Base-by-base conservation (phyloP, 2,797 vertebrate genomes). In the Salmo trutta region DNA sequence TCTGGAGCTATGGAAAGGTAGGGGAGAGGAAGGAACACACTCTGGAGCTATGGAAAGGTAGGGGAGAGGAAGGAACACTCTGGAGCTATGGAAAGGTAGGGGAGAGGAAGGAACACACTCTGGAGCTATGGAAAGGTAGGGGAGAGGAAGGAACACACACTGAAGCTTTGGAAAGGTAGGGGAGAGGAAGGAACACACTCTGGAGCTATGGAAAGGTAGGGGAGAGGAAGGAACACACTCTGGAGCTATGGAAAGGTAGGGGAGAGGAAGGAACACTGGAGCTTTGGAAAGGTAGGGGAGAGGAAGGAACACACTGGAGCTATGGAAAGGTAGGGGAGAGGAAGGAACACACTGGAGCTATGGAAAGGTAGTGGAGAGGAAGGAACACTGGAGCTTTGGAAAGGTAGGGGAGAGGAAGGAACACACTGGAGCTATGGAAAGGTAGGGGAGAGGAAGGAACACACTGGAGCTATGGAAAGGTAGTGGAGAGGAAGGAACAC, bases 401-500 rank as follows among this genome's bases (percentile, higher is more conserved):
- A 93, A 93, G 91, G 94, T 94, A n/a, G n/a, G n/a, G n/a, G n/a
- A n/a, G n/a, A 82, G 17, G 14, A 36, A 21, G 1, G 7, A 4
- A 53, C 62, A 21, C 98, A 99, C 84, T 99, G 97, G 96, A 94
- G 86, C 83, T 95, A 90, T 82, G 67, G 72, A 74, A 93, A 93
- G 91, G 94, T 94, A 82, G 17, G 14, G 27, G 3, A 0, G 27
- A 6, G 14, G 69, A 36, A 21, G 1, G 7, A 4, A 54, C 47
- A 24, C 98, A 99, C 84, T 99, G 97, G 96, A 94, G 86, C 84
- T 95, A 90, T 82, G 67, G 72, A 73, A 93, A 93, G 91, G 94
- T 94, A 82, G 17, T 10, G 31, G 3, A 0, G 27, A 6, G 14
- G 69, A 36, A 21, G 4, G 7, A 4, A 54, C 62, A 24, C 98